Base-by-base conservation (phyloP, 2,888 invertebrate species). In the Pedicia rivosa region DNA sequence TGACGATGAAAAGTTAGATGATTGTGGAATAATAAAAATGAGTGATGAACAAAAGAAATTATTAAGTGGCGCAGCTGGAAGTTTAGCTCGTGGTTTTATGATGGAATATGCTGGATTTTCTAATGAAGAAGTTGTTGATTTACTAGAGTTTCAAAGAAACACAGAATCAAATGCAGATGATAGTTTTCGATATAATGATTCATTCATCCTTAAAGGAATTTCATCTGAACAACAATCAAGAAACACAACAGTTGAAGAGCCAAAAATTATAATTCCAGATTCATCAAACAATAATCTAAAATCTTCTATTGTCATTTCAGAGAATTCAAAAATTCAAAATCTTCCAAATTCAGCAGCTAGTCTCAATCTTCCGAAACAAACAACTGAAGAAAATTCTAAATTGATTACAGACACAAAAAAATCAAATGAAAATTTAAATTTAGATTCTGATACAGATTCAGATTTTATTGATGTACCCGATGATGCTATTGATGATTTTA, bases 51-150 rank as follows among this genome's bases (percentile, higher is more conserved):
- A 44, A 46, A 56, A 55, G 44, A 55, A 49, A 42, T 47, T 56
- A 40, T 57, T 68, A 46, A 42, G 53, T 42, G 9, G 29, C 17
- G 44, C 54, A 6, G 56, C 56, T 17, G 57, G 59, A 16, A 33
- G 14, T 39, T 68, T 76, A 26, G 80, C 78, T 3, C 67, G 76
- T 51, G 66, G 68, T 25, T 83, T 78, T 44, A 81, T 83, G 67
- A 65, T 74, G 52, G 81, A 83, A 56, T 74, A 80, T 47, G 79
- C 73, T 47, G 81, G 77, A 42, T 68, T 83, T 48, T 75, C 80
- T 33, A 70, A 76, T 44, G 70, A 68, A 43, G 74, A 45, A 36
- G 38, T 46, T 36, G 46, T 12, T 12, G 27, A 39, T 35, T 22
- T 33, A 37, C 34, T 33, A 22, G 10, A 36, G 12, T 34, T 8